phyloP scores from a whole-genome alignment of 2,888 invertebrate genomes.

The Palloptera scutellata region DNA sequence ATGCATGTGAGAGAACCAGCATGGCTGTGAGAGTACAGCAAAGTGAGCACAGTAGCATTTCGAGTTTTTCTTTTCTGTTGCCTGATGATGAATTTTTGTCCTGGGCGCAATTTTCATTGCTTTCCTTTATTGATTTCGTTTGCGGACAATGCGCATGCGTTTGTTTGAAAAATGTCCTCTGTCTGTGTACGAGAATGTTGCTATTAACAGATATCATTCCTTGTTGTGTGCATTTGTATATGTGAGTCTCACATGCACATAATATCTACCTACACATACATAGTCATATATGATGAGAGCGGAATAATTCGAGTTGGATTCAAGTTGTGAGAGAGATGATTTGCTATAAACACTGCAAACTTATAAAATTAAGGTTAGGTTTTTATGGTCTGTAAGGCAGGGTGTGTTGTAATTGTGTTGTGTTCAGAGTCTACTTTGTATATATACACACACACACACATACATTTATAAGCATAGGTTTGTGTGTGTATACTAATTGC shows the following conservation, averaged over 20 bases:
- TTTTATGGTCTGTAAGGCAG: constrained; percentile 11
- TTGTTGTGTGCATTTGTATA: too few relatives aligned
- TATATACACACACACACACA: too few relatives aligned
- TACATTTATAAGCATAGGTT: too few relatives aligned
- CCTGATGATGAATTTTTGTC: not conserved
- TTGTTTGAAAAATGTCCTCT: not conserved
- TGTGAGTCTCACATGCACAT: too few relatives aligned
- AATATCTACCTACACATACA: too few relatives aligned
- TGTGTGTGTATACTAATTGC: too few relatives aligned
- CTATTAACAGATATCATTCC: too few relatives aligned
- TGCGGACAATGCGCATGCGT: not conserved
- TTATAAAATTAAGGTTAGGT: constrained; percentile 7
- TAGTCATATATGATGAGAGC: not conserved
- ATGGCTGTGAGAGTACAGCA: not conserved
- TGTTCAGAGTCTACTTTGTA: too few relatives aligned
- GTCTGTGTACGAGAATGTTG: not conserved
- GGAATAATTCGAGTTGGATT: not conserved
- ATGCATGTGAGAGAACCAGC: not conserved
- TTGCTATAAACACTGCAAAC: not conserved
- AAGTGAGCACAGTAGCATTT: not conserved
- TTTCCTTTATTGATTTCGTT: constrained; percentile 1
- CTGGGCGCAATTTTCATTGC: not conserved
- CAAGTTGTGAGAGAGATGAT: not conserved
- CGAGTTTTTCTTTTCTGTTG: not conserved
- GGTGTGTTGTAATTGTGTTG: not conserved